Evolutionary conservation across 2,113 vertebrate species (phyloP), one percentile per base, ranked within the genome.

Genomic region (Polypterus senegalus): DNA sequence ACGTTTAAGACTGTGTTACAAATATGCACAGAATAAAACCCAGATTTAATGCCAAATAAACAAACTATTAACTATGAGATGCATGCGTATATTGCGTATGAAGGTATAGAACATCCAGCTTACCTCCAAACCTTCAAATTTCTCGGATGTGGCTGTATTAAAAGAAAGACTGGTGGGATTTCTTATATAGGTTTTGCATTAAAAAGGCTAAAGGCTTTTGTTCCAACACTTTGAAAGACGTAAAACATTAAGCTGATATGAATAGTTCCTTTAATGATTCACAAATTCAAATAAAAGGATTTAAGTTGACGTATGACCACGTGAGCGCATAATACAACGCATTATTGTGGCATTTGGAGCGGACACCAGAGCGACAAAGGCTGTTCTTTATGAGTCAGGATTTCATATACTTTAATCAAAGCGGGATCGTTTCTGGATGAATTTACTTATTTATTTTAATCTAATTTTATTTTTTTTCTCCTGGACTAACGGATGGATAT

Each of bases 281-380:
- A 88, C 89, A 81, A 86, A 86, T 90, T 92, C 83, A 92, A 92
- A 95, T 93, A 92, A 91, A 91, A 86, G 83, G 86, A 90, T 95
- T 93, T 94, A 93, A 93, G 85, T 94, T 91, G 91, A 94, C 90
- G 86, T 88, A 83, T 88, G 82, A 89, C 94, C 93, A 97, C 92
- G 92, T 98, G 94, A 93, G 86, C 85, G 88, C 87, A 89, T 91
- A 92, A 92, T 87, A 88, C 86, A 77, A 86, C 73, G 67, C 82
- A 84, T 84, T 93, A 92, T 93, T 91, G 91, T 92, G 89, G 88
- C 84, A 86, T 88, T 86, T 86, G 86, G 84, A 92, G 83, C 80
- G 74, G 83, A 93, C 88, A 89, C 83, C 84, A 79, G 83, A 83
- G 83, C 84, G 81, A 80, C 86, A 91, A 86, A 60, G 79, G 83